Conservation (phyloP, 2,113 vertebrate species). For the zebrafish (Danio rerio) region DNA sequence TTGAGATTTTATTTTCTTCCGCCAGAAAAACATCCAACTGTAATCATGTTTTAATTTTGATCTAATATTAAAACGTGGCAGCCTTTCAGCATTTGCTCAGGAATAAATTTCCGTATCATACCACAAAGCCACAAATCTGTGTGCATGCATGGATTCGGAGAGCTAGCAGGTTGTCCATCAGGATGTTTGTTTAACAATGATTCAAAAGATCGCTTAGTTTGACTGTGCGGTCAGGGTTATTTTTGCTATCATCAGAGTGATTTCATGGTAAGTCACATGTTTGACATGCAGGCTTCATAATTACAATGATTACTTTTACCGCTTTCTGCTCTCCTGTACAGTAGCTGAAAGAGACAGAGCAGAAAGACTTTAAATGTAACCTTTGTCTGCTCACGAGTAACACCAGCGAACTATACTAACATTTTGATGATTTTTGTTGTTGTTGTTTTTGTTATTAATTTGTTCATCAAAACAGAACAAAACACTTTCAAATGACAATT, state of each 20-base stretch:
- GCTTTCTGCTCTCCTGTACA: conserved; percentile 35
- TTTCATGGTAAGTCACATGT: conserved; percentile 68
- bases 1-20: neutral
- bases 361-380: no score
- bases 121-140: conserved; percentile 10
- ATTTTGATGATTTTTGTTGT: conserved; percentile 53
- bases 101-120: neutral
- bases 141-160: neutral
- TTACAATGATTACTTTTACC: conserved; percentile 60
- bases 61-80: neutral
- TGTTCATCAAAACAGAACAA: no score
- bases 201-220: conserved; percentile 80
- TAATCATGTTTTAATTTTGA: conserved; percentile 13
- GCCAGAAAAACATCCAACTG: neutral
- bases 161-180: conserved; percentile 56
- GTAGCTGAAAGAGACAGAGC: neutral
- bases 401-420: conserved; percentile 72
- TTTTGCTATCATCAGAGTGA: conserved; percentile 66
- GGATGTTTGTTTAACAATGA: conserved; percentile 72
- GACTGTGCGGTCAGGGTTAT: conserved; percentile 66
- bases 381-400: conserved; percentile 62
- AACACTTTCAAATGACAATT: no score
- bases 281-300: conserved; percentile 62
- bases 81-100: conserved; percentile 10
- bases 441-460: no score